Evolutionary conservation across 2,113 vertebrate genomes (phyloP).

Genomic region (Struthidea cinerea): DNA sequence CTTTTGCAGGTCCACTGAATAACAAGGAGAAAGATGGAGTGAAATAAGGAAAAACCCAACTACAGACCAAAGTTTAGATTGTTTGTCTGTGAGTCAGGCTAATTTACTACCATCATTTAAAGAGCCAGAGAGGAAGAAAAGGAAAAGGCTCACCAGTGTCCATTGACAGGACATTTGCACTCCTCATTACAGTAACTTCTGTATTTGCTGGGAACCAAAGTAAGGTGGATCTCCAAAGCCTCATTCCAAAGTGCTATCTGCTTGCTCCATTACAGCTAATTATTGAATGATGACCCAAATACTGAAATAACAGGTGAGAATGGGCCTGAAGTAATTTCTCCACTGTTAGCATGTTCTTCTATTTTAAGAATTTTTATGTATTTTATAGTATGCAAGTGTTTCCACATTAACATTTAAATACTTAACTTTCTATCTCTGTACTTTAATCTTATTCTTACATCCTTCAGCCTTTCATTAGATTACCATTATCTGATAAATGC

Average conservation of each 20-base stretch:
- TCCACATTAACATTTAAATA: not conserved
- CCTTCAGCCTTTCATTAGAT: not conserved
- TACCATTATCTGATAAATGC: slow-evolving; percentile 15
- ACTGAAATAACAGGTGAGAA: not conserved
- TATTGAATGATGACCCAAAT: not conserved
- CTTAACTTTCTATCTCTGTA: not conserved
- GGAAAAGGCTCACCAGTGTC: not conserved
- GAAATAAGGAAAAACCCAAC: not conserved
- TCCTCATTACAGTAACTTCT: not conserved
- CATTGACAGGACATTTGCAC: not conserved
- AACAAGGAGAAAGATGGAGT: not conserved
- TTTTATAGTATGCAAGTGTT: not conserved
- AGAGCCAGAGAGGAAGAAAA: not conserved
- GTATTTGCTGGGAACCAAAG: not conserved
- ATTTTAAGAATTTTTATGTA: not conserved
- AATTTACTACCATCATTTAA: not conserved
- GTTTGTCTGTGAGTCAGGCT: not conserved
- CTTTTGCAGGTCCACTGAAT: not conserved
- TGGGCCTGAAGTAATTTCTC: not conserved
- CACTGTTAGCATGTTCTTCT: not conserved
- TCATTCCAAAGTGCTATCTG: not conserved
- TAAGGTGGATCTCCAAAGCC: not conserved
- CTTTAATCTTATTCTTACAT: slow-evolving; percentile 7
- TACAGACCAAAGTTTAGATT: not conserved
- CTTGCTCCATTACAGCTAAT: not conserved